Base-by-base conservation (phyloP, 2,113 vertebrate genomes). In the Dermatemys mawii region DNA sequence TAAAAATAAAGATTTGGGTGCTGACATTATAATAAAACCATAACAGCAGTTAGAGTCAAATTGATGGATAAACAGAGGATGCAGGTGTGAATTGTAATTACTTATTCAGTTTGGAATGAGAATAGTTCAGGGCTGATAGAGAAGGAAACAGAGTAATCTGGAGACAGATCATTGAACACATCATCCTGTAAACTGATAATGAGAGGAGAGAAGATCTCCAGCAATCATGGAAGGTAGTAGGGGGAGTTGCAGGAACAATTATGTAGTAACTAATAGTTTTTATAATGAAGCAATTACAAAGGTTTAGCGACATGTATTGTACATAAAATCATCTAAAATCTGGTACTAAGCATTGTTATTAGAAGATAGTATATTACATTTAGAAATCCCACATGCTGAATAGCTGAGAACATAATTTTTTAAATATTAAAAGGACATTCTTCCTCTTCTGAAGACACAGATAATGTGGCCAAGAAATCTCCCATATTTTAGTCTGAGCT, bases 311-410 rank as follows among this genome's bases (percentile, higher is more conserved):
- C 84, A 6, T 84, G 54, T 29, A 10, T 70, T 63, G 22, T 84
- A 60, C 26, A 29, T 79, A 57, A 92, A 91, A 81, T 63, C 0
- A 70, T 57, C 83, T 7, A 1, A 89, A 86, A 78, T 19, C 7
- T 78, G 76, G 80, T 79, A 49, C 38, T 86, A 84, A 81, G 49
- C 57, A 70, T 38, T 50, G 46, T 57, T 60, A 81, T 81, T 76
- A 35, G 49, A 21, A 90, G 44, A 26, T 24, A 83, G 51, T 1
- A 1, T 81, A 24, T 91, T 96, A 92, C 44, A 51, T 90, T 93
- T 88, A 67, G 49, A 70, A 90, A 76, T 93, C 83, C 90, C 90
- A 54, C 86, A 70, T 81, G 63, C 90, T 91, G 78, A 94, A 89
- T 92, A 93, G 87, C 60, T 93, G 82, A 70, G 81, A 88, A 83